Evolutionary conservation across 2,113 vertebrate genomes (phyloP), one percentile per base, ranked within the genome.

Genomic region (Pyxicephalus adspersus): DNA sequence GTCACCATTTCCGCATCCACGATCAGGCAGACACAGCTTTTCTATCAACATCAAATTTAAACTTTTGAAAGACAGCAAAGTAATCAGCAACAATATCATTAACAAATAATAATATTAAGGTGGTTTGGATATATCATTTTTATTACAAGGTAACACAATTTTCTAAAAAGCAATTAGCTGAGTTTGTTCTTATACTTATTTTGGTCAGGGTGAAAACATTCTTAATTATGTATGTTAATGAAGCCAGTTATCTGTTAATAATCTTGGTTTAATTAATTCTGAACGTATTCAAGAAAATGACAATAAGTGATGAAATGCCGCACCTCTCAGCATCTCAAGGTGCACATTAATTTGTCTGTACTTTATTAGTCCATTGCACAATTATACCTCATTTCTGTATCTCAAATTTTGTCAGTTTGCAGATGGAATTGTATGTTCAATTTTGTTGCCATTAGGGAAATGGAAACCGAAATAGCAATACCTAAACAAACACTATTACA

Each of bases 241-340:
- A 74, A 45, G 71, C 71, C 57, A 74, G 71, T 74, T 74, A 74
- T 74, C 54, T 74, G 54, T 60, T 58, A 55, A 74, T 74, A 58
- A 74, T 74, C 52, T 29, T 60, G 54, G 54, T 74, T 74, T 74
- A 74, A 74, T 74, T 74, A 60, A 74, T 74, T 60, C 29, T 60
- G 25, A 74, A 38, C 60, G 71, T 74, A 29, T 74, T 74, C 29
- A 58, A 74, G 70, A 74, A 74, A 60, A 74, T 74, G 55, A 74
- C 71, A 74, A 74, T 74, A 74, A 74, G 58, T 74, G 71, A 74
- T 60, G 55, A 74, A 28, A 29, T 74, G n/a, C 58, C 17, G 23
- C 54, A 38, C 54, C 34, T 23, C 38, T 60, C 5, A 5, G n/a
- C 54, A 74, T 74, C 71, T 74, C 54, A 18, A 60, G 54, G 71